Conservation (phyloP, 2,113 vertebrate genomes). For the Xenopus borealis region DNA sequence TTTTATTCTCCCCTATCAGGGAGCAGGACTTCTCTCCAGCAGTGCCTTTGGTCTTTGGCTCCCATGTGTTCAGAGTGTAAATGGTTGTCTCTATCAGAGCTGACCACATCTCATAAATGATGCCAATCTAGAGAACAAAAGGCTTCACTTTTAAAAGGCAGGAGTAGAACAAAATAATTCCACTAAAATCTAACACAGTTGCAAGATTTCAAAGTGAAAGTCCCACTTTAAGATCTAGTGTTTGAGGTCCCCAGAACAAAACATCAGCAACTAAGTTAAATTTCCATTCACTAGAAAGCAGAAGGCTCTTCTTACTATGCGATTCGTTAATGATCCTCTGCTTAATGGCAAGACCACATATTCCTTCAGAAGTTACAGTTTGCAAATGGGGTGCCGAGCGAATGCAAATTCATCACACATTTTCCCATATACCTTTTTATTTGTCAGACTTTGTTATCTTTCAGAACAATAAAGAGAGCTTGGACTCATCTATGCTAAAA, state of each 20-base stretch:
- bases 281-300: constrained; percentile 21
- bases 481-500: constrained; percentile 67
- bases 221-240: neutral
- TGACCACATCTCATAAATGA: too few relatives aligned
- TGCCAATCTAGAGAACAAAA: too few relatives aligned
- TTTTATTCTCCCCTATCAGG: too few relatives aligned
- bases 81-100: too few relatives aligned
- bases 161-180: too few relatives aligned
- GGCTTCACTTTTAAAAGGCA: too few relatives aligned
- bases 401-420: constrained; percentile 50
- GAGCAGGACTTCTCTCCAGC: too few relatives aligned
- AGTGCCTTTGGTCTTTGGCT: too few relatives aligned
- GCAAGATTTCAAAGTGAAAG: neutral
- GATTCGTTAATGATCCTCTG: constrained; percentile 23
- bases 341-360: constrained; percentile 33
- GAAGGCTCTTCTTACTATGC: neutral
- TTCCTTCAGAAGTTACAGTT: constrained; percentile 30
- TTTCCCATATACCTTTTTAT: constrained; percentile 59
- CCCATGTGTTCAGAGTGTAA: too few relatives aligned
- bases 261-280: neutral
- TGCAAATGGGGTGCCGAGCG: constrained; percentile 50
- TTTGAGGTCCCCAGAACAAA: neutral
- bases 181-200: too few relatives aligned
- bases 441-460: constrained; percentile 55
- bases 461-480: constrained; percentile 61